phyloP scores from a whole-genome alignment of 2,113 vertebrate species.

The Hippocampus abdominalis region DNA sequence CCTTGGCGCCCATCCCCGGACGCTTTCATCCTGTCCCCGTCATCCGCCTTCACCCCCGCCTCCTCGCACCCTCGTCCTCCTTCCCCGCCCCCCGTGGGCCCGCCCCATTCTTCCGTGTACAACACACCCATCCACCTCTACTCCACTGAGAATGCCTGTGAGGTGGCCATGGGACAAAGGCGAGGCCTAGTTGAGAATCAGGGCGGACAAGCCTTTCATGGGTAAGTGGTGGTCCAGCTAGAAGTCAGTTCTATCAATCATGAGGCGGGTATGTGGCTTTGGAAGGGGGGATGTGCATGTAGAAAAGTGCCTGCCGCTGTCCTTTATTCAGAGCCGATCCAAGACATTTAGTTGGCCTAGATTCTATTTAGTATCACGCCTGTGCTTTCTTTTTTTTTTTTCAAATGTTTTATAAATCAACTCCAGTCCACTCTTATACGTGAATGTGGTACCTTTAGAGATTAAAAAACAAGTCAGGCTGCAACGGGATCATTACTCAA shows the following conservation, averaged over 20 bases:
- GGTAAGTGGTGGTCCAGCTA: slow-evolving; percentile 78
- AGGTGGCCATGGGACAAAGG: slow-evolving; percentile 86
- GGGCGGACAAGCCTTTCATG: slow-evolving; percentile 83
- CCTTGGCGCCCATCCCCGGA: slow-evolving; percentile 71
- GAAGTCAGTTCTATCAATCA: not conserved
- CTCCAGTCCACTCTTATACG: not conserved
- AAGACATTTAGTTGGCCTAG: not conserved
- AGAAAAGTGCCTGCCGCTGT: not conserved
- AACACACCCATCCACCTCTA: slow-evolving; percentile 76
- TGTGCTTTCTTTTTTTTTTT: not conserved
- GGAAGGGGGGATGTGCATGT: not conserved
- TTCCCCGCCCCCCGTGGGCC: slow-evolving; percentile 69
- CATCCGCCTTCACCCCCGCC: slow-evolving; percentile 80
- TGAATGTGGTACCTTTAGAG: not conserved
- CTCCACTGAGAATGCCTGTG: slow-evolving; percentile 78
- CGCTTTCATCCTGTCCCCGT: slow-evolving; percentile 85
- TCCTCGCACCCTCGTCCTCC: slow-evolving; percentile 42
- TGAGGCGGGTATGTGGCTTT: not conserved
- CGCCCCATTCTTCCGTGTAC: slow-evolving; percentile 81
- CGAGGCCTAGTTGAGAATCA: slow-evolving; percentile 84
- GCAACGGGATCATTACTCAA: too few relatives aligned
- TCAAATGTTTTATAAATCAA: too few relatives aligned
- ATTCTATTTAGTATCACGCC: not conserved
- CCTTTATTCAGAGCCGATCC: not conserved
- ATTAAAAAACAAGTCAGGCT: too few relatives aligned